Evolutionary conservation across 2,888 invertebrate genomes (phyloP), one percentile per base, ranked within the genome.

Genomic region (Cheilosia soror): DNA sequence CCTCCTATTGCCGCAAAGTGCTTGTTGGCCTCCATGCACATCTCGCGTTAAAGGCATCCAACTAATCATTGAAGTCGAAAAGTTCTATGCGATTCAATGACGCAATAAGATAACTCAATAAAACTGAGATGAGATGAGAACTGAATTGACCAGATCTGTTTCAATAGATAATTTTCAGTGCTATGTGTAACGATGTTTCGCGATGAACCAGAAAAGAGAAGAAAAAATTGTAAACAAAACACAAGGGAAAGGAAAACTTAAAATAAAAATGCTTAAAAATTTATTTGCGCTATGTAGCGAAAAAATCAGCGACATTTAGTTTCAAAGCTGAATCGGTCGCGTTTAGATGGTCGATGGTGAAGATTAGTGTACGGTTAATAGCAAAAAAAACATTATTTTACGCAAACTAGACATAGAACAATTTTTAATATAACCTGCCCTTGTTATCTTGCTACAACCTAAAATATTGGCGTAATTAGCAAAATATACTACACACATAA

Each of bases 311-410:
- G 49, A 63, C 66, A 55, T 68, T 79, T 58, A 84, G 84, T 84
- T 75, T 80, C 3, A 31, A 31, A 55, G 44, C 53, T 53, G 84
- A 75, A 57, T 84, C 84, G 53, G 84, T 69, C 58, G 84, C 53
- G 80, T 9, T 63, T 49, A 55, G 69, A 60, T 75, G 58, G 33
- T 63, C 44, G 4, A 53, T 58, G 25, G 58, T 29, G 15, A 5
- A 4, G 20, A 25, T 15, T 65, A 11, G 9, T 58, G 25, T 37
- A 11, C 44, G 65, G 20, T 60, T 25, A 63, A 73, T 33, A 62
- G 33, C 44, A 40, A 4, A 7, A 51, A 60, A 33, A 49, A 13
- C 13, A 27, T n/a, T 47, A 3, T 33, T 53, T 58, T 57, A 40
- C 42, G 55, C 11, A n/a, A 69, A 57, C 57, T n/a, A 31, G n/a